Conservation (phyloP, 2,888 invertebrate species). For the Anoplius nigerrimus region DNA sequence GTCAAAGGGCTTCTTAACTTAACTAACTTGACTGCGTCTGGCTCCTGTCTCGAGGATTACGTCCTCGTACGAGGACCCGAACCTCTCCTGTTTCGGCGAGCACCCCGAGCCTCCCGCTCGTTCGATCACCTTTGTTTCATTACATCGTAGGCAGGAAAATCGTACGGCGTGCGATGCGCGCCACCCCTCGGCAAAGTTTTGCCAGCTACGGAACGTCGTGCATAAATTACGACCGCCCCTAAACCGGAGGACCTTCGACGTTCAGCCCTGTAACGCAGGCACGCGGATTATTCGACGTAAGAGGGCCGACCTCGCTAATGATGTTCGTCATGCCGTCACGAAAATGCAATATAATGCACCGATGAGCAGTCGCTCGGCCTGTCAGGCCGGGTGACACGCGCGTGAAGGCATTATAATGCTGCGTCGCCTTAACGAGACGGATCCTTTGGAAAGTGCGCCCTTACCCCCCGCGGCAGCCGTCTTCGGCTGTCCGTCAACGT, state of each 20-base stretch:
- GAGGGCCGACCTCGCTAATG: constrained; percentile 25
- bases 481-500: constrained; percentile 58
- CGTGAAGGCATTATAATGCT: constrained; percentile 56
- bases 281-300: constrained; percentile 27
- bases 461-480: constrained; percentile 50
- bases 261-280: not conserved
- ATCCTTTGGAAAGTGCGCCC: constrained; percentile 59
- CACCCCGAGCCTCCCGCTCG: too few relatives aligned
- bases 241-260: not conserved
- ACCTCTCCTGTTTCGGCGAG: too few relatives aligned
- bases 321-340: constrained; percentile 29
- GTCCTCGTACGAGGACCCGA: too few relatives aligned
- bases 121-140: too few relatives aligned
- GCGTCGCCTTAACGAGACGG: constrained; percentile 69
- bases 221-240: too few relatives aligned
- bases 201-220: too few relatives aligned
- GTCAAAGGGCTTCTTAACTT: too few relatives aligned
- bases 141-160: too few relatives aligned
- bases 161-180: too few relatives aligned
- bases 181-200: too few relatives aligned
- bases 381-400: constrained; percentile 36
- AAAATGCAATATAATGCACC: constrained; percentile 43
- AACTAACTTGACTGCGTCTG: too few relatives aligned
- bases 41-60: too few relatives aligned
- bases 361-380: constrained; percentile 49